phyloP scores from a whole-genome alignment of 2,113 vertebrate genomes.

The Austrofundulus limnaeus region DNA sequence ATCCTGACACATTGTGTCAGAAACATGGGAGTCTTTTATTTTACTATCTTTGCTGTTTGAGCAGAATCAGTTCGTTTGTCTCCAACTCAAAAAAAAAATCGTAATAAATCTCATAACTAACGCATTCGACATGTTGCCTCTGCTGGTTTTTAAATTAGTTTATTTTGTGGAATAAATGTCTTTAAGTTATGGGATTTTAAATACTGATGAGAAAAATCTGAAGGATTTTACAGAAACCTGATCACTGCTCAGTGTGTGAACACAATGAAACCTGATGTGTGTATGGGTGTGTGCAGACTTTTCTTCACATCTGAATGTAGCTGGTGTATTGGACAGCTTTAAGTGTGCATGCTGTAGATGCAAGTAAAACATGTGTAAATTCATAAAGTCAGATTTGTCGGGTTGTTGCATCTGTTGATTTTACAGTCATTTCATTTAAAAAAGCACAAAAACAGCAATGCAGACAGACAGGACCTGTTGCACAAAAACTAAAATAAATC shows the following conservation, averaged over 20 bases:
- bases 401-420: constrained; percentile 2
- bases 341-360: not conserved
- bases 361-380: not conserved
- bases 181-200: not conserved
- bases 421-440: constrained; percentile 16
- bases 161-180: not conserved
- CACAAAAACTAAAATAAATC: constrained; percentile 42
- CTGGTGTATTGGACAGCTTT: not conserved
- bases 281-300: constrained; percentile 16
- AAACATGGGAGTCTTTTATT: not conserved
- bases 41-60: not conserved
- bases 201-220: not conserved
- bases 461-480: constrained; percentile 2
- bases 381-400: not conserved
- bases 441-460: constrained; percentile 2
- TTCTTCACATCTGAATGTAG: constrained; percentile 11
- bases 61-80: no score
- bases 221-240: constrained; percentile 40
- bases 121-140: not conserved
- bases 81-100: not conserved
- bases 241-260: not conserved
- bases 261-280: constrained; percentile 23
- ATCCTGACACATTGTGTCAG: not conserved
- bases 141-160: no score
- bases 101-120: not conserved